Evolutionary conservation across 2,797 vertebrate genomes (phyloP).

Genomic region (Graptemys geographica): DNA sequence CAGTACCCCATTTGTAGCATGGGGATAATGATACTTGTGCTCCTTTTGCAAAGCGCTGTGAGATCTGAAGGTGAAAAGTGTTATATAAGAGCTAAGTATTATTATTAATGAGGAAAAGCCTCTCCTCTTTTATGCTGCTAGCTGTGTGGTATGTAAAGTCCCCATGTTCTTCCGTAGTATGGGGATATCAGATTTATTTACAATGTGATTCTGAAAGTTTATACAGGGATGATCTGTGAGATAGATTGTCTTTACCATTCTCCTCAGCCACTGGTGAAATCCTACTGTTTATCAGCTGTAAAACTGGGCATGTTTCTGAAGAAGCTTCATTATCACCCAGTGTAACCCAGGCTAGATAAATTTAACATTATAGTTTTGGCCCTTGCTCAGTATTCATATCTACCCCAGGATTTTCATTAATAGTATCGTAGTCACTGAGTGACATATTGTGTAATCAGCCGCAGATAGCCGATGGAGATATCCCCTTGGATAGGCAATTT

Average conservation of each 20-base stretch:
- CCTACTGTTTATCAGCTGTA: not conserved
- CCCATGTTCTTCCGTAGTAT: not conserved
- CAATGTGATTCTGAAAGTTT: not conserved
- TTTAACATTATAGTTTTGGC: slow-evolving; percentile 58
- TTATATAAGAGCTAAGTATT: not conserved
- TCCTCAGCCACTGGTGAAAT: slow-evolving; percentile 35
- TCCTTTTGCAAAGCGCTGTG: not conserved
- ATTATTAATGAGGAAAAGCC: not conserved
- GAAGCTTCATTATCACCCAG: slow-evolving; percentile 32
- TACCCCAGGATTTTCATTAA: slow-evolving; percentile 55
- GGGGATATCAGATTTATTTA: not conserved
- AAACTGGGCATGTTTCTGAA: slow-evolving; percentile 9
- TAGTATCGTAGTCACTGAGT: not conserved
- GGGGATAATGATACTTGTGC: not conserved
- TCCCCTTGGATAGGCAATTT: not conserved
- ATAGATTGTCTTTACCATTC: not conserved
- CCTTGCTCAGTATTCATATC: slow-evolving; percentile 50
- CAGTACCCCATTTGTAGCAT: not conserved
- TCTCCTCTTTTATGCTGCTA: not conserved
- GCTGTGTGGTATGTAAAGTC: not conserved
- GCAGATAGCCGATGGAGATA: not conserved
- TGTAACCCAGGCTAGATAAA: slow-evolving; percentile 30
- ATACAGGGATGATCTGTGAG: not conserved
- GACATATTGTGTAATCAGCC: not conserved
- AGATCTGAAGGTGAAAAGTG: not conserved